Percentiles rank a stretch among this genome's conserved stretches.
Evolutionary conservation across 2,888 invertebrate genomes (phyloP).

Genomic region (Noctua janthina): DNA sequence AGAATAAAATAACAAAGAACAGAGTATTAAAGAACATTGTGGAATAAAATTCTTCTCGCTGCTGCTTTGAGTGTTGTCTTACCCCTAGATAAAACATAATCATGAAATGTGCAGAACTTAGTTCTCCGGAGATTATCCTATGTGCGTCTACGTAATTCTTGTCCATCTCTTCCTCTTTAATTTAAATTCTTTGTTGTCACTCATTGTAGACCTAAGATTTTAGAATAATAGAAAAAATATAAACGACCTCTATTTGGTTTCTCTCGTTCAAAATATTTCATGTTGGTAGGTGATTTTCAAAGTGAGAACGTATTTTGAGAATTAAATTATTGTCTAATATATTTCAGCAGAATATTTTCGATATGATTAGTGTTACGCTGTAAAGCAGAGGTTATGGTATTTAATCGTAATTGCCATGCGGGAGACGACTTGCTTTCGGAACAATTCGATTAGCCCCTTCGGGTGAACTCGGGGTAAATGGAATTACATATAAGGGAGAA

Average conservation of each 20-base stretch:
- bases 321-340: conserved; percentile 83
- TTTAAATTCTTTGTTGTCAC: conserved; percentile 41
- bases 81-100: conserved; percentile 60
- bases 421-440: conserved; percentile 62
- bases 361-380: conserved; percentile 87
- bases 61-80: conserved; percentile 76
- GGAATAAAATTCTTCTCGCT: conserved; percentile 48
- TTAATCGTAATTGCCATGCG: conserved; percentile 83
- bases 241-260: conserved; percentile 28
- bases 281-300: conserved; percentile 77
- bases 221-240: conserved; percentile 36
- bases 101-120: conserved; percentile 58
- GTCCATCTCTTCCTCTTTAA: conserved; percentile 20
- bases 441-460: conserved; percentile 54
- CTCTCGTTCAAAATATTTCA: conserved; percentile 69
- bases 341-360: conserved; percentile 87
- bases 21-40: conserved; percentile 30
- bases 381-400: conserved; percentile 82
- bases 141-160: conserved; percentile 31
- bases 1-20: conserved; percentile 30
- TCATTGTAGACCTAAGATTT: conserved; percentile 52
- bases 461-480: conserved; percentile 49
- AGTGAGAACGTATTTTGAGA: conserved; percentile 83
- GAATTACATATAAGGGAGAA: conserved; percentile 50
- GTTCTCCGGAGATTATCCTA: conserved; percentile 27